Evolutionary conservation across 2,113 vertebrate species (phyloP).

Genomic region (Cyanocitta stelleri): DNA sequence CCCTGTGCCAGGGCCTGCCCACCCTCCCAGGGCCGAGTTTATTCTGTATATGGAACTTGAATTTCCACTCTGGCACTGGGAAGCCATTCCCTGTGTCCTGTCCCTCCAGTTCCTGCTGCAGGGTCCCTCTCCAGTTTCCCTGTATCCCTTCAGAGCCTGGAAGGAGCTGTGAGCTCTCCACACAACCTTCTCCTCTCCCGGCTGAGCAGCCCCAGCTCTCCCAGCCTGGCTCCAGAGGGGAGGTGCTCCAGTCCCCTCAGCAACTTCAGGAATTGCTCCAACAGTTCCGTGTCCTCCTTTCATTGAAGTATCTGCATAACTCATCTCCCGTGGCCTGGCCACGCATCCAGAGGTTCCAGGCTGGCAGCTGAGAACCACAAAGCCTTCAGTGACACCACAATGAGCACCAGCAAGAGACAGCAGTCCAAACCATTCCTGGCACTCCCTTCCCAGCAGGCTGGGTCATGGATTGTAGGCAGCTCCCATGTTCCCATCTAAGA

Average conservation of each 20-base stretch:
- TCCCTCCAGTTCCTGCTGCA: rapidly evolving
- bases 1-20: not conserved
- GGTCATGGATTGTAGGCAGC: rapidly evolving
- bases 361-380: not conserved
- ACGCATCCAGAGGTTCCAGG: not conserved
- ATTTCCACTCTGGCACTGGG: rapidly evolving
- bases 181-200: not conserved
- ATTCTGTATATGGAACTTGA: not conserved
- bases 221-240: not conserved
- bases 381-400: not conserved
- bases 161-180: not conserved
- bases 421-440: not conserved
- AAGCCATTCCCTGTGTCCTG: not conserved
- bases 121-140: not conserved
- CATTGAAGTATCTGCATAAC: rapidly evolving
- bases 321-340: not conserved
- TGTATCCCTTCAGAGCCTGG: not conserved
- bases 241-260: not conserved
- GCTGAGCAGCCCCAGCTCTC: not conserved
- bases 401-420: not conserved
- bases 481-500: not conserved
- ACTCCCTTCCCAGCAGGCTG: not conserved
- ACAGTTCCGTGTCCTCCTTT: rapidly evolving
- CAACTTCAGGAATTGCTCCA: not conserved
- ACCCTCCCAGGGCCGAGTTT: not conserved